Evolutionary conservation across 1,140 invertebrate species (phyloP), one percentile per base, ranked within the genome.

Genomic region (Heliconius eleuchia): DNA sequence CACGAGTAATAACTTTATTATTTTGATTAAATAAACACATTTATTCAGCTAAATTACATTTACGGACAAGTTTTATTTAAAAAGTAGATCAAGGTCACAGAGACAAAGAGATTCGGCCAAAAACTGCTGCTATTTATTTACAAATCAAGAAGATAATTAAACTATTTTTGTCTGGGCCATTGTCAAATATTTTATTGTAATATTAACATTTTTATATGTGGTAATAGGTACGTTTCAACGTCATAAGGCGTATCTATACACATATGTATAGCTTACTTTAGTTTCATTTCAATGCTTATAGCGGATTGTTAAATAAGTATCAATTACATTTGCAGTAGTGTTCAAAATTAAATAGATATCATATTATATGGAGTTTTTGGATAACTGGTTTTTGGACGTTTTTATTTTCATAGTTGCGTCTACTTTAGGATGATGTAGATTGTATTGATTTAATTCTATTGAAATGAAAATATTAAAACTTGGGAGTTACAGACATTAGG

Each of bases 81-180:
- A 77, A 74, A 77, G 37, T 16, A 76, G 77, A 50, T 70, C 80
- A 83, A 83, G 82, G 80, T 52, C 79, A 81, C 34, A 80, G 76
- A 76, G 79, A 80, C 79, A 74, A 79, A 83, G 76, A 71, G 52
- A 57, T 2, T 27, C 27, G 9, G 13, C 27, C 27, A 30, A 66
- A 57, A 66, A 66, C 55, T 23, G 13, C 1, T 60, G n/a, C n/a
- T 16, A 19, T 52, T 52, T 27, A 66, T 30, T 27, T 30, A 66
- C 60, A 66, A 66, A 66, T 27, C 9, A 66, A 27, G 60, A 30
- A 30, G 23, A 66, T 23, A 30, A 66, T 66, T 30, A 30, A 66
- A 66, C 60, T 30, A 16, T 30, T 60, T 60, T 66, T 66, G 60
- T 66, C 1, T 66, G 27, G 3, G 60, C 27, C 60, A 66, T 66